Base-by-base conservation (phyloP, 2,113 vertebrate genomes). In the Paralichthys olivaceus region DNA sequence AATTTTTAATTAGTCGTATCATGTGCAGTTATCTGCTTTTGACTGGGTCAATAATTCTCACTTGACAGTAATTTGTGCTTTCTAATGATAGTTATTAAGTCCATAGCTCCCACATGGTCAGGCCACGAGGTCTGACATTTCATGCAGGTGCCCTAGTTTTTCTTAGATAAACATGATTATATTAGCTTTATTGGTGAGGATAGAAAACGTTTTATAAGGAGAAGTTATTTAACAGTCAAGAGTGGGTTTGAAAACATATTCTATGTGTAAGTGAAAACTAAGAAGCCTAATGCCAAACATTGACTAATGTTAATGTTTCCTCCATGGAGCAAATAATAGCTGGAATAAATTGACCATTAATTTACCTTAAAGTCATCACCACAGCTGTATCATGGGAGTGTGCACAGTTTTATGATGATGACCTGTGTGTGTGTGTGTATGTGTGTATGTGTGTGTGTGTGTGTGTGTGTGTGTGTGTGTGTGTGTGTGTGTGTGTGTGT, bases 271-370 rank as follows among this genome's bases (percentile, higher is more conserved):
- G 22, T 28, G 19, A 11, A 23, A 56, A 26, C 20, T 13, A 20
- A 22, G 57, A 7, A 29, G 4, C 13, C 56, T 47, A 4, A 45
- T 45, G 34, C 28, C 22, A 3, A 64, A n/a, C 11, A 17, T 1
- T 29, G 47, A 11, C 20, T 40, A 2, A 45, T 34, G n/a, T 23
- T 53, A 12, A 73, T 73, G 54, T 72, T 9, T 40, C 58, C 22
- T 9, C 49, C 6, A 0, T 54, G 69, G 15, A 77, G 59, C 59
- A 4, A 5, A 67, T 74, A 11, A 60, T 29, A 32, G 28, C 29
- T 26, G 6, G 57, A 69, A 66, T 43, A 74, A 73, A 80, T 15
- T 82, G 67, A 60, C 40, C 67, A 79, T 70, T 69, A 43, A 40
- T 64, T 80, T 64, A 43, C 23, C 15, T 49, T 72, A 54, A 53